phyloP scores from a whole-genome alignment of 2,797 vertebrate species.

The Lateolabrax maculatus region DNA sequence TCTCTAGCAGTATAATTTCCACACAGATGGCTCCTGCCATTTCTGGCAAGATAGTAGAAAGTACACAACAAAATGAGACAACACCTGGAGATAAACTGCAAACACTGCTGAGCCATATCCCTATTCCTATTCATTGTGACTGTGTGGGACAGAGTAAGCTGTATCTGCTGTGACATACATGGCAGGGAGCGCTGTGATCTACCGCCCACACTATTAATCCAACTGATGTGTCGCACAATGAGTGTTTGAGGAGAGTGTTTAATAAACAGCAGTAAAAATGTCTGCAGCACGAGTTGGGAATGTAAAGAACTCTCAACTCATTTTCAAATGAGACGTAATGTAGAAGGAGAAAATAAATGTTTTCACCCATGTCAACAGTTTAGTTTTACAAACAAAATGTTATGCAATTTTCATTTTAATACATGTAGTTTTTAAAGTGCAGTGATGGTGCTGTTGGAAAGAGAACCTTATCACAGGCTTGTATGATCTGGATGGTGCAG shows the following conservation, averaged over 20 bases:
- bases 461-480: conserved; percentile 20
- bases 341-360: background rate
- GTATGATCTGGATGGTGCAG: conserved; percentile 10
- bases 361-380: background rate
- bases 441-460: background rate
- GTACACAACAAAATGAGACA: conserved; percentile 3
- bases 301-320: background rate
- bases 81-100: conserved; percentile 22
- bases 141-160: conserved; percentile 15
- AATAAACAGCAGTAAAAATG: conserved; percentile 32
- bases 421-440: conserved; percentile 1
- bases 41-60: conserved; percentile 16
- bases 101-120: conserved; percentile 20
- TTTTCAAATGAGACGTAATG: background rate
- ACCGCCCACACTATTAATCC: conserved; percentile 41
- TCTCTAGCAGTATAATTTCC: conserved; percentile 24
- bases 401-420: conserved; percentile 2
- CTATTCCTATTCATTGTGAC: background rate
- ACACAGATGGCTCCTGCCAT: conserved; percentile 33
- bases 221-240: conserved; percentile 30
- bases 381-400: background rate
- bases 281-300: conserved; percentile 1
- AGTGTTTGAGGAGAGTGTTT: conserved; percentile 37
- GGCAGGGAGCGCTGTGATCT: conserved; percentile 34
- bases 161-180: conserved; percentile 39